phyloP scores from a whole-genome alignment of 2,888 invertebrate genomes.

The Polyommatus icarus region DNA sequence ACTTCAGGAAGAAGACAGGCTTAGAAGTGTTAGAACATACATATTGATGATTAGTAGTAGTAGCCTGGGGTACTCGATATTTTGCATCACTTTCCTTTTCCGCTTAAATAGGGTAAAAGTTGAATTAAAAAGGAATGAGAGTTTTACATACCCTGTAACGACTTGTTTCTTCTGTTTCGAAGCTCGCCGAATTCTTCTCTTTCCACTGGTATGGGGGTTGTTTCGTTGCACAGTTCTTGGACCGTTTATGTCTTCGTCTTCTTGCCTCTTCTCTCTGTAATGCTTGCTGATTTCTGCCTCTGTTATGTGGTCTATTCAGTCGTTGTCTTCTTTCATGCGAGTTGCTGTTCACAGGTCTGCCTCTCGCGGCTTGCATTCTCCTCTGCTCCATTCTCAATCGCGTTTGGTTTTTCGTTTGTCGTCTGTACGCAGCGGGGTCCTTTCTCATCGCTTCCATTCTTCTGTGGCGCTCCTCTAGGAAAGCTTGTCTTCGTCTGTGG shows the following conservation, averaged over 20 bases:
- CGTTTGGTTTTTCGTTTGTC: slow-evolving; percentile 50
- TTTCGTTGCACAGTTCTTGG: slow-evolving; percentile 72
- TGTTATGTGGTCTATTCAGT: slow-evolving; percentile 51
- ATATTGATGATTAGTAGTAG: no score
- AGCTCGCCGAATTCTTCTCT: slow-evolving; percentile 47
- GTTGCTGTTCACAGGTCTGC: slow-evolving; percentile 56
- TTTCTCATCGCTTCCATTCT: slow-evolving; percentile 63
- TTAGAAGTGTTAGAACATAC: no score
- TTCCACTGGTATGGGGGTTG: slow-evolving; percentile 72
- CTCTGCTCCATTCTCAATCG: slow-evolving; percentile 63
- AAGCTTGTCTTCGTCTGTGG: slow-evolving; percentile 66
- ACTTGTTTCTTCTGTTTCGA: slow-evolving; percentile 47
- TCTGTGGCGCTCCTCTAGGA: slow-evolving; percentile 61
- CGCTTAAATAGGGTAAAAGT: no score
- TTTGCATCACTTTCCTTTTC: no score
- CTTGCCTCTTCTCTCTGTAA: slow-evolving; percentile 58
- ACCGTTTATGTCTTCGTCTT: slow-evolving; percentile 63
- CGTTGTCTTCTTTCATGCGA: slow-evolving; percentile 53
- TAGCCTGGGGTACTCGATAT: no score
- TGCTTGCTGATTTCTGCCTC: slow-evolving; percentile 50
- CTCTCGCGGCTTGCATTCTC: slow-evolving; percentile 53
- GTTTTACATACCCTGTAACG: slow-evolving; percentile 45
- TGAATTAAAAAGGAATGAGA: no score
- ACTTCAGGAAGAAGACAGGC: no score
- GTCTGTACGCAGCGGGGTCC: slow-evolving; percentile 67